Evolutionary conservation across 1,140 invertebrate species (phyloP), one percentile per base, ranked within the genome.

Genomic region (Drosophila serrata): DNA sequence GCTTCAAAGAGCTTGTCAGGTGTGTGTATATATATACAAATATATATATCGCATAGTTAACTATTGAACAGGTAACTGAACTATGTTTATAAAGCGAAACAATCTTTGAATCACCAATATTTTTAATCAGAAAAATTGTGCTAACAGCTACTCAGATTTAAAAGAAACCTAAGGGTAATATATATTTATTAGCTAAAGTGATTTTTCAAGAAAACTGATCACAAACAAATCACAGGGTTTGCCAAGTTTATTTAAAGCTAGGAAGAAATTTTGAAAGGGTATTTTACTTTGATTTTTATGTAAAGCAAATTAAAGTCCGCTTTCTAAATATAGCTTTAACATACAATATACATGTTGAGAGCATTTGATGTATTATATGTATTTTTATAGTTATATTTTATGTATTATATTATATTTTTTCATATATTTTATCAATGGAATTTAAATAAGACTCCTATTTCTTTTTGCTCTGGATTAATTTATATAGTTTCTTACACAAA

Each of bases 1-100:
- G 51, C 40, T 39, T 75, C 37, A 37, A 39, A 75, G 45, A 45
- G 51, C 46, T 75, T 43, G 49, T 49, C 68, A 24, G 48, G 35
- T 45, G 64, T 56, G 46, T 27, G 22, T 27, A 40, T 61, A n/a
- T n/a, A n/a, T 24, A 3, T 24, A 24, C 4, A 24, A 24, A 19
- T 27, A 51, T 67, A 51, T 67, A 7, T 42, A 35, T 43, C 39
- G 37, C 45, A 7, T 9, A 35, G 49, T 35, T 53, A 53, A 53
- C 49, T 53, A 27, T 31, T 24, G 24, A 63, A 35, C 43, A 58
- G 73, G 58, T 65, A 75, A 65, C 37, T 75, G 70, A 75, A 75
- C 72, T 64, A 43, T 63, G 33, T 61, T 49, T 64, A 48, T 43
- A 39, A 49, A 57, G 45, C 17, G 39, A 42, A 49, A 60, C 35